phyloP scores from a whole-genome alignment of 1,140 invertebrate species.

The Portunus trituberculatus region DNA sequence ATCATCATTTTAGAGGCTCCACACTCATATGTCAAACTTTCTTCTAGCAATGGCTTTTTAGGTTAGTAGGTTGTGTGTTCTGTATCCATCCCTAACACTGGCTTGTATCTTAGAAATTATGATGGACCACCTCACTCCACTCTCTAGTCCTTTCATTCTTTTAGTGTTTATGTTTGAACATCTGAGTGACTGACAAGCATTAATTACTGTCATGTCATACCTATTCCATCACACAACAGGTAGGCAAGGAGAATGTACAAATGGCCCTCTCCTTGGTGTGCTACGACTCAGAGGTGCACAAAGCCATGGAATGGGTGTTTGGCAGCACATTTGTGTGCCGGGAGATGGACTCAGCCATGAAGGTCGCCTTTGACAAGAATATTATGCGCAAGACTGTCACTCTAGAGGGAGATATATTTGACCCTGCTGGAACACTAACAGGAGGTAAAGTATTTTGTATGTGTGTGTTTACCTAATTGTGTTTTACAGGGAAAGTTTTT shows the following conservation, averaged over 20 bases:
- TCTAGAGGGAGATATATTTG: conserved; percentile 94
- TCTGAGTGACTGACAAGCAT: no score
- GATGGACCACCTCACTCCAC: background rate
- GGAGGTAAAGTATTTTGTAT: conserved; percentile 84
- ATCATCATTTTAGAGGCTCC: no score
- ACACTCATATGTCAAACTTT: no score
- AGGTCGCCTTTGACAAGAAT: conserved; percentile 86
- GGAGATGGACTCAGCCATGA: conserved; percentile 89
- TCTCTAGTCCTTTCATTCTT: background rate
- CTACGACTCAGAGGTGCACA: conserved; percentile 86
- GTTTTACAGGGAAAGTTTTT: no score
- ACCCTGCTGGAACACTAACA: conserved; percentile 93
- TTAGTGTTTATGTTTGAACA: background rate
- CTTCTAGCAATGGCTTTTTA: no score
- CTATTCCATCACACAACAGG: conserved; percentile 79
- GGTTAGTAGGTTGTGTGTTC: no score
- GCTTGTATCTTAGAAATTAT: no score
- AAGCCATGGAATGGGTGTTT: conserved; percentile 95
- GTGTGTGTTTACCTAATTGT: background rate
- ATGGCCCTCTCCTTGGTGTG: conserved; percentile 91
- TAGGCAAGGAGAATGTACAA: conserved; percentile 90
- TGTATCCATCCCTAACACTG: no score
- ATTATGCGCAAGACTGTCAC: conserved; percentile 92
- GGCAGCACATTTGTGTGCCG: conserved; percentile 92
- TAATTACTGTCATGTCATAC: no score